Base-by-base conservation (phyloP, 2,888 invertebrate species). In the Parochlus steinenii region DNA sequence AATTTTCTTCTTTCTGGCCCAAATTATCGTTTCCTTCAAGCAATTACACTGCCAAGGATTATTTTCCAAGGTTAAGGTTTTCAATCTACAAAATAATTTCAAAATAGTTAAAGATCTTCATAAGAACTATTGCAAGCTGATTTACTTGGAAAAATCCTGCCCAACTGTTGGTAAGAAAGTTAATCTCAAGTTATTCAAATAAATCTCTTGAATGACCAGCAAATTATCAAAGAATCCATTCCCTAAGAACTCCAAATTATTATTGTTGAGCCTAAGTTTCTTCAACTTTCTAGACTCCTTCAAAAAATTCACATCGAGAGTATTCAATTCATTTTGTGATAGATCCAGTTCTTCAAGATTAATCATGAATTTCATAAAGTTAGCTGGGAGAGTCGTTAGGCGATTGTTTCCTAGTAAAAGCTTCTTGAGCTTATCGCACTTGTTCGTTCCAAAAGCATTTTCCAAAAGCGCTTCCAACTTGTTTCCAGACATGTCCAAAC, bases 1-100 rank as follows among this genome's bases (percentile, higher is more conserved):
- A 8, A 20, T n/a, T 5, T 23, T 20, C 3, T 23, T 20, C 5
- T 14, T 31, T 8, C 31, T 11, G 3, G 31, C 20, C 23, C 23
- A 31, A 5, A 31, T 15, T 6, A 31, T 12, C n/a, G 17, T 8
- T 22, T 31, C 31, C 6, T 14, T 12, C 12, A 31, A 10, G 11
- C 31, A 31, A 6, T n/a, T 12, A 11, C 31, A 31, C 23, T 31
- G 31, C 6, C 14, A 20, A 11, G 31, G 31, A 22, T 31, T 31
- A 6, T 31, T 6, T 4, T 15, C 12, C 3, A 31, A 16, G 15
- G 31, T 23, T 8, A 22, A 10, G 11, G 12, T 22, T 23, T 22
- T 12, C 6, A 23, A 15, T 20, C 31, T 31, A 8, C n/a, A n/a
- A n/a, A n/a, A n/a, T n/a, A n/a, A n/a, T n/a, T n/a, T n/a, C n/a